Evolutionary conservation across 2,113 vertebrate genomes (phyloP).

Genomic region (Potamarius usumacintae): DNA sequence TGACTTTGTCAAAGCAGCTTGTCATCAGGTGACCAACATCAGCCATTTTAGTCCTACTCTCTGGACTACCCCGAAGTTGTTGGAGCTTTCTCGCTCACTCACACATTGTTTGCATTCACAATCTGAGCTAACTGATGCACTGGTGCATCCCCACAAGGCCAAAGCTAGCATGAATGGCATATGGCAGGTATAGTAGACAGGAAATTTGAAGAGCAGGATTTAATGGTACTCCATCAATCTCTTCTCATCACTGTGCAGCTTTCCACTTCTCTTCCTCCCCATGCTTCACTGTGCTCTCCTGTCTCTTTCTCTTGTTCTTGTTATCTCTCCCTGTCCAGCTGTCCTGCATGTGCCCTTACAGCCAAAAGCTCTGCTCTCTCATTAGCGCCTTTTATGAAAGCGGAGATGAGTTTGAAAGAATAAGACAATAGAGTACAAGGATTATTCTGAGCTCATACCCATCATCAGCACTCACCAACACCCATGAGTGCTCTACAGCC

Average conservation of each 20-base stretch:
- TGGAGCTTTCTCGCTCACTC: not conserved
- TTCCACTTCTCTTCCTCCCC: constrained; percentile 7
- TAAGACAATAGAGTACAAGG: constrained; percentile 67
- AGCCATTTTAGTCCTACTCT: not conserved
- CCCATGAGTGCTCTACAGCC: constrained; percentile 26
- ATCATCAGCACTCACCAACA: constrained; percentile 22
- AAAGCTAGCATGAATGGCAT: not conserved
- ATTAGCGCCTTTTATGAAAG: constrained; percentile 70
- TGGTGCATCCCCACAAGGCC: not conserved
- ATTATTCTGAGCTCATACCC: constrained; percentile 66
- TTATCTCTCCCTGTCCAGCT: constrained; percentile 60
- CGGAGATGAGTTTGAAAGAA: constrained; percentile 70
- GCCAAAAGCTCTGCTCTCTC: constrained; percentile 68
- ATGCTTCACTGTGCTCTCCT: constrained; percentile 4
- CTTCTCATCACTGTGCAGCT: not conserved
- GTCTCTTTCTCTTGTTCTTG: constrained; percentile 48
- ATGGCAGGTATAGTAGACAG: not conserved
- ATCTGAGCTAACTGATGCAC: not conserved
- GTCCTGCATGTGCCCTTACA: constrained; percentile 56
- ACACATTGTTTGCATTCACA: not conserved
- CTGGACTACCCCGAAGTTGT: too few relatives aligned
- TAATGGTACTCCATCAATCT: constrained; percentile 30
- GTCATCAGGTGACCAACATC: not conserved
- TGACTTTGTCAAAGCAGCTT: not conserved
- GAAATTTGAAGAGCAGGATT: constrained; percentile 24